Evolutionary conservation across 1,140 invertebrate genomes (phyloP).

Genomic region (Triops longicaudatus): DNA sequence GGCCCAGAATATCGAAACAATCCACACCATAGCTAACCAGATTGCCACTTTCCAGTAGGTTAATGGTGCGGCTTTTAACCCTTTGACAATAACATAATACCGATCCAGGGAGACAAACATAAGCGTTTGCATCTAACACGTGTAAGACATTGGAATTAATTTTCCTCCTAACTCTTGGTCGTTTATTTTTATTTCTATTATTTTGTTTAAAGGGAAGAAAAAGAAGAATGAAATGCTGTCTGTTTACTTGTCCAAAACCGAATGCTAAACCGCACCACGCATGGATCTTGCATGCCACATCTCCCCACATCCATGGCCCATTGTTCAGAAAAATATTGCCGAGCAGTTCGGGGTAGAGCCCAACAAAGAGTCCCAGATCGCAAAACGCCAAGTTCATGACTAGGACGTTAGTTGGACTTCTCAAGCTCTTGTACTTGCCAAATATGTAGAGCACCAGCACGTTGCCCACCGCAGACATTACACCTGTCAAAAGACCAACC

Average conservation of each 20-base stretch:
- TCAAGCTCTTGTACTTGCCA: conserved; percentile 31
- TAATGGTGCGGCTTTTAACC: conserved; percentile 34
- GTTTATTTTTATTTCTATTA: neutral
- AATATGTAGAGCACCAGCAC: conserved; percentile 30
- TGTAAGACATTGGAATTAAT: conserved; percentile 30
- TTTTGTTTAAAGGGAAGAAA: no score
- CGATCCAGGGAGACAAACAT: conserved; percentile 36
- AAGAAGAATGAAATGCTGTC: no score
- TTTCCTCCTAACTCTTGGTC: conserved; percentile 32
- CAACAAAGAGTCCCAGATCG: conserved; percentile 35
- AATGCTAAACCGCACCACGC: conserved; percentile 29
- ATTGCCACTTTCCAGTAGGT: conserved; percentile 31
- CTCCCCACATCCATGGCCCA: conserved; percentile 31
- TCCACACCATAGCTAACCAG: conserved; percentile 34
- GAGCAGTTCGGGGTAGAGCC: conserved; percentile 33
- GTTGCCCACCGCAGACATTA: conserved; percentile 28
- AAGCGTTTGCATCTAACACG: conserved; percentile 34
- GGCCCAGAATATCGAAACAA: conserved; percentile 32
- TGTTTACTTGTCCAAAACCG: conserved; percentile 2
- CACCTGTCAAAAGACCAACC: conserved; percentile 13
- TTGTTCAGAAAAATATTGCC: conserved; percentile 41
- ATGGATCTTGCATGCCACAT: conserved; percentile 30
- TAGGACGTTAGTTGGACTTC: conserved; percentile 43
- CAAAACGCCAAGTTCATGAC: conserved; percentile 41
- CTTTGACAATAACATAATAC: conserved; percentile 37